Conservation (phyloP, 2,797 vertebrate species). For the Sebastiscus albofasciatus region DNA sequence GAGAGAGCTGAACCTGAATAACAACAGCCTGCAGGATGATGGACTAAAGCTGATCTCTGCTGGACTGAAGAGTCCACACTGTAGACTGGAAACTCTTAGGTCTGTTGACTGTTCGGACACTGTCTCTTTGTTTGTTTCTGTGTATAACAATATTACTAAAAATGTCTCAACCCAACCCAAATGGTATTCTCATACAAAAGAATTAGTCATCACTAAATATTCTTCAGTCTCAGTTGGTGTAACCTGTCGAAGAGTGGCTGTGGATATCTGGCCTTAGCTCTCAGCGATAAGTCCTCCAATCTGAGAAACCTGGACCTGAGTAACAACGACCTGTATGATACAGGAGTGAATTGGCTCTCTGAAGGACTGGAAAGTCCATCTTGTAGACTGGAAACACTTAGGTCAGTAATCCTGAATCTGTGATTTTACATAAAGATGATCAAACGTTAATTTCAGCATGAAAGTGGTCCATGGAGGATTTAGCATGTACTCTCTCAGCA, state of each 20-base stretch:
- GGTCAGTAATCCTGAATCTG: constrained; percentile 1
- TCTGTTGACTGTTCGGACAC: not conserved
- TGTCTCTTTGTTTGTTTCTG: not conserved
- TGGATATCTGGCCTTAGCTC: not conserved
- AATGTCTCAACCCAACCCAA: not conserved
- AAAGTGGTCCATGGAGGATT: not conserved
- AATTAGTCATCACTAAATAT: not conserved
- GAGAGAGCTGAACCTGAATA: not conserved
- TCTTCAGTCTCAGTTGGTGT: not conserved
- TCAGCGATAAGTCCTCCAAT: accelerated
- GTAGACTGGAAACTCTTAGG: not conserved
- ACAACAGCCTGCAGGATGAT: not conserved
- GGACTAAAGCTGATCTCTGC: not conserved
- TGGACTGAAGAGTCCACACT: not conserved
- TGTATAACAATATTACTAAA: not conserved
- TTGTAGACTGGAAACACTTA: constrained; percentile 12
- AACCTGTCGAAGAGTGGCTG: not conserved
- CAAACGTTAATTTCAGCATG: not conserved
- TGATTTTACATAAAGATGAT: not conserved
- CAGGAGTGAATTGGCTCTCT: constrained; percentile 11
- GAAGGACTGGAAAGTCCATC: not conserved
- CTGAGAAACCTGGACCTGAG: constrained; percentile 30
- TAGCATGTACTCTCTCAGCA: not conserved
- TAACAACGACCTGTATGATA: constrained; percentile 14
- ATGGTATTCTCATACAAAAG: not conserved